Conservation (phyloP, 2,797 vertebrate genomes). For the Smutsia gigantea region DNA sequence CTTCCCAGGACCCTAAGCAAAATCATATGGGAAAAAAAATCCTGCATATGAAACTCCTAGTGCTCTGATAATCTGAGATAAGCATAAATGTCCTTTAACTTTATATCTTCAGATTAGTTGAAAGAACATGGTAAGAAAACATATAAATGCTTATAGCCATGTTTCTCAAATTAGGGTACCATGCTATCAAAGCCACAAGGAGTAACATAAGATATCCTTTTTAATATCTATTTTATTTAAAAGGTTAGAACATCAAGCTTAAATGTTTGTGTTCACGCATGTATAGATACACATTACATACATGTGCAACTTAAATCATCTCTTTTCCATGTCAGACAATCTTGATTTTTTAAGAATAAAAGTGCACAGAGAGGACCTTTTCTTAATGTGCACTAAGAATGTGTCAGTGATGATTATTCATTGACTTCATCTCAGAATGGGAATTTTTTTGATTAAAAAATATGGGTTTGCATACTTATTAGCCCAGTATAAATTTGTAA, state of each 20-base stretch:
- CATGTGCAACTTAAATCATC: neutral
- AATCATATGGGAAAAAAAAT: neutral
- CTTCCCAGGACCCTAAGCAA: neutral
- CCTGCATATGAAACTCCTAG: neutral
- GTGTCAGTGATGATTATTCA: neutral
- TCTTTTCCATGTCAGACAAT: neutral
- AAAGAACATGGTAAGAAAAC: neutral
- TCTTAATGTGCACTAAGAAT: neutral
- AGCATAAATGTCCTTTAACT: neutral
- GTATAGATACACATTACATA: neutral
- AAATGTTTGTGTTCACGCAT: neutral
- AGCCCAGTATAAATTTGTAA: neutral
- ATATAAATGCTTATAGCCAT: neutral
- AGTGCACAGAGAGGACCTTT: neutral
- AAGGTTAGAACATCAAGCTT: neutral
- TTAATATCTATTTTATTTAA: neutral
- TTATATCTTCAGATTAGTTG: neutral
- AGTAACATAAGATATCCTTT: neutral
- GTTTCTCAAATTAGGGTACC: neutral
- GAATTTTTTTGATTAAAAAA: slow-evolving; percentile 20
- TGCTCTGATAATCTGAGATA: neutral
- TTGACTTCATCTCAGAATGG: neutral
- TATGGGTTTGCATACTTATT: neutral
- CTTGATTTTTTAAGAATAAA: neutral
- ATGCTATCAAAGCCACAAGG: neutral